Conservation (phyloP, 2,888 invertebrate genomes). For the Spisula subtruncata region DNA sequence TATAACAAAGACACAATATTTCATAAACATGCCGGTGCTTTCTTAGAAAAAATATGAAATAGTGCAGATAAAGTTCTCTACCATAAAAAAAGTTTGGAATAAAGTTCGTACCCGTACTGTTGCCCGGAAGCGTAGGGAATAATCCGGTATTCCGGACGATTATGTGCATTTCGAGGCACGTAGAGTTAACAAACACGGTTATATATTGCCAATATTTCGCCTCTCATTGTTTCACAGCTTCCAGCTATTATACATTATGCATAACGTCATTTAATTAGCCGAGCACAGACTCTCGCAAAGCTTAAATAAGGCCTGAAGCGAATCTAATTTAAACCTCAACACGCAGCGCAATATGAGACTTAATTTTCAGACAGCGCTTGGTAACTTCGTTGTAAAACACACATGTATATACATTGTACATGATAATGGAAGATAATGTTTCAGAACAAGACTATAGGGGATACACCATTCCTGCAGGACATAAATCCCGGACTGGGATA, state of each 20-base stretch:
- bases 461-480: no score
- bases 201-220: not conserved
- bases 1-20: no score
- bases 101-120: not conserved
- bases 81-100: not conserved
- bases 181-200: not conserved
- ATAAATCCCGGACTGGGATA: no score
- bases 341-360: not conserved
- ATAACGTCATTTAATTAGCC: not conserved
- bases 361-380: not conserved
- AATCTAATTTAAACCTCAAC: not conserved
- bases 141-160: not conserved
- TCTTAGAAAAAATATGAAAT: no score
- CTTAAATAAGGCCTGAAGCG: not conserved
- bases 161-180: no score
- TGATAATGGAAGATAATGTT: no score
- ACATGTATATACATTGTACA: no score
- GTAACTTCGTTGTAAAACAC: not conserved
- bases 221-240: not conserved
- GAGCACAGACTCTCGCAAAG: not conserved
- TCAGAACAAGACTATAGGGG: no score
- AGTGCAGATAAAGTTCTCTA: no score
- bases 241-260: not conserved
- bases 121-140: not conserved
- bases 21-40: no score